Conservation (phyloP, 2,888 invertebrate genomes). For the Protodeltote pygarga region DNA sequence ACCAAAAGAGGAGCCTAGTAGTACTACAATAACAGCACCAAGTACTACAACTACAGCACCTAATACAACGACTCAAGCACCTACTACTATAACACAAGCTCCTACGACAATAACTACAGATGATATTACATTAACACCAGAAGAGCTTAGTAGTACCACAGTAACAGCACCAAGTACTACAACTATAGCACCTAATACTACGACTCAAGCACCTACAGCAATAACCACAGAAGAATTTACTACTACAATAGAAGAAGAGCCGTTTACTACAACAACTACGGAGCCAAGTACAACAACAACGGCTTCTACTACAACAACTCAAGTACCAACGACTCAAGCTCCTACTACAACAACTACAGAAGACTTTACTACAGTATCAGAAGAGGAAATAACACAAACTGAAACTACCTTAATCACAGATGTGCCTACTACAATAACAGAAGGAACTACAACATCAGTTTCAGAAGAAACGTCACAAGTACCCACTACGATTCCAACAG, state of each 20-base stretch:
- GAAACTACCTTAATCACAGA: not conserved
- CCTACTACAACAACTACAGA: not conserved
- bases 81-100: not conserved
- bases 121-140: constrained; percentile 3
- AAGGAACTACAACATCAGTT: not conserved
- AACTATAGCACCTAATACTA: constrained; percentile 4
- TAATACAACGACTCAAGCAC: not conserved
- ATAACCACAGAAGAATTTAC: too few species aligned
- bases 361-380: constrained; percentile 1
- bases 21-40: not conserved
- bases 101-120: constrained; percentile 1
- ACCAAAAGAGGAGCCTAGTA: not conserved
- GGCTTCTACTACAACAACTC: not conserved
- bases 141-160: not conserved
- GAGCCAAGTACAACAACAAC: constrained; percentile 5
- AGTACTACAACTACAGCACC: constrained; percentile 9
- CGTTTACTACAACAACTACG: not conserved
- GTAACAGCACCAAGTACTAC: constrained; percentile 3
- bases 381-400: not conserved
- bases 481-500: not conserved
- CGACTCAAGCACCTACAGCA: not conserved
- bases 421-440: constrained; percentile 3
- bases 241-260: too few species aligned
- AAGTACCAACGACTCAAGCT: not conserved
- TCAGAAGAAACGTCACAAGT: not conserved